phyloP scores from a whole-genome alignment of 1,140 invertebrate species.

The Elysia chlorotica region DNA sequence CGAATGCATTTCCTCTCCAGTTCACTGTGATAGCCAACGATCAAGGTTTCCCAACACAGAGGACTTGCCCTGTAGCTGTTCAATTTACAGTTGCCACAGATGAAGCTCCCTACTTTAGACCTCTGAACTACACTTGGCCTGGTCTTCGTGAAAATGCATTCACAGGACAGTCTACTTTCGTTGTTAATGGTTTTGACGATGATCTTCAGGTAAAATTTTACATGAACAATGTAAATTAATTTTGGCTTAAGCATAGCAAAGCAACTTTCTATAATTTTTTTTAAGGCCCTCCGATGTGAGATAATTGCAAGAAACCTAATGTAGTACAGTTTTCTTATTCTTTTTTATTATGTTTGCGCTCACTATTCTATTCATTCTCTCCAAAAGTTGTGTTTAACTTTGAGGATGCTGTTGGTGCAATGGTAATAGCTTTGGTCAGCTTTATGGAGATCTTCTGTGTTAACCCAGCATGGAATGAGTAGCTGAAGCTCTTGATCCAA shows the following conservation, averaged over 20 bases:
- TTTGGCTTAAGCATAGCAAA: no score
- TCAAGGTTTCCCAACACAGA: slow-evolving; percentile 11
- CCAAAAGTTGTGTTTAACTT: no score
- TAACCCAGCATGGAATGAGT: no score
- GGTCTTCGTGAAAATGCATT: slow-evolving; percentile 19
- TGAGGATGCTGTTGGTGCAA: no score
- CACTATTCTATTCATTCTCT: background rate
- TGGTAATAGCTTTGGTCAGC: no score
- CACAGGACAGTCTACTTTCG: background rate
- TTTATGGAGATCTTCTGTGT: no score
- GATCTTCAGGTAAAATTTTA: slow-evolving; percentile 69
- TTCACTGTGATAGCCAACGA: slow-evolving; percentile 29
- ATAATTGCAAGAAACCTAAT: no score
- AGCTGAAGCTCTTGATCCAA: no score
- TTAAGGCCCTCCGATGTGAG: no score
- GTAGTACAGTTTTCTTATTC: no score
- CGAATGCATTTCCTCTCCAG: slow-evolving; percentile 18
- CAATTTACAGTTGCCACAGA: slow-evolving; percentile 18
- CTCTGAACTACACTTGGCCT: background rate
- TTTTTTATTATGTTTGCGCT: background rate
- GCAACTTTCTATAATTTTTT: no score
- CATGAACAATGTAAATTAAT: background rate
- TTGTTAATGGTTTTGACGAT: slow-evolving; percentile 81
- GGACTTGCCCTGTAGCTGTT: slow-evolving; percentile 21
- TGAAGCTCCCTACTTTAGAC: slow-evolving; percentile 22